These are phyloP conservation scores for Labeo calbasu DNA, from an alignment of 2,797 vertebrate species.

Conservation along the genomic window DNA sequence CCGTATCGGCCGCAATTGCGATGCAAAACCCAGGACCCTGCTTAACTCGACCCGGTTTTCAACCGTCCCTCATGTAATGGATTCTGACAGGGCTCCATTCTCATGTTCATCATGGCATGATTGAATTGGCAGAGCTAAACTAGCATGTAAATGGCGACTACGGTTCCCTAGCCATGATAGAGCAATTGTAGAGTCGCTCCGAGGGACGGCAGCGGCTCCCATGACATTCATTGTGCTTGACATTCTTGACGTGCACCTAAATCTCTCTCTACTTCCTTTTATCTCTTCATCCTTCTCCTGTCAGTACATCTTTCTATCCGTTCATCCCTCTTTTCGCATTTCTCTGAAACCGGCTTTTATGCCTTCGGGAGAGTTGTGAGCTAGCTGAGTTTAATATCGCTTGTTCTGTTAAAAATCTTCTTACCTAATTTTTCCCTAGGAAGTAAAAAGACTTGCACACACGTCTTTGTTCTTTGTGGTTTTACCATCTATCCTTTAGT, in stretches of 20 bases:
- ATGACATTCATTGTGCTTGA: constrained; percentile 62
- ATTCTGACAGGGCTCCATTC: constrained; percentile 57
- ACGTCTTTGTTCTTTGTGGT: neutral
- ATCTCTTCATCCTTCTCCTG: constrained; percentile 60
- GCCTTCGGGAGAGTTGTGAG: constrained; percentile 51
- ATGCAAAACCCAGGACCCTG: constrained; percentile 44
- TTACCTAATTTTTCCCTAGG: constrained; percentile 39
- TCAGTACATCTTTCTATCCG: constrained; percentile 54
- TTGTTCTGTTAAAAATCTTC: constrained; percentile 47
- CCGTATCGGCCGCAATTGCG: constrained; percentile 64
- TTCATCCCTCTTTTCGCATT: constrained; percentile 54
- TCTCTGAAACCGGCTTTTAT: constrained; percentile 35
- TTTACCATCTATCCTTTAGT: constrained; percentile 22
- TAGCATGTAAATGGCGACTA: constrained; percentile 51
- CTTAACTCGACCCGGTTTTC: constrained; percentile 37
- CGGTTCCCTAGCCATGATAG: constrained; percentile 29
- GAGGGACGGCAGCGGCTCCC: constrained; percentile 42
- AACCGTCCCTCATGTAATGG: constrained; percentile 55
- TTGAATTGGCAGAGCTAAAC: constrained; percentile 59
- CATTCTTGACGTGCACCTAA: constrained; percentile 59
- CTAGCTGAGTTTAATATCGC: constrained; percentile 46
- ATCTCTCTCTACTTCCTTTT: constrained; percentile 57
- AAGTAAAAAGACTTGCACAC: constrained; percentile 16
- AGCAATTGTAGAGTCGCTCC: constrained; percentile 45
- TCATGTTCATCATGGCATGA: constrained; percentile 58